These are phyloP conservation scores for Athripsodes cinereus DNA, from an alignment of 2,888 invertebrate genomes.

Conservation along the genomic window DNA sequence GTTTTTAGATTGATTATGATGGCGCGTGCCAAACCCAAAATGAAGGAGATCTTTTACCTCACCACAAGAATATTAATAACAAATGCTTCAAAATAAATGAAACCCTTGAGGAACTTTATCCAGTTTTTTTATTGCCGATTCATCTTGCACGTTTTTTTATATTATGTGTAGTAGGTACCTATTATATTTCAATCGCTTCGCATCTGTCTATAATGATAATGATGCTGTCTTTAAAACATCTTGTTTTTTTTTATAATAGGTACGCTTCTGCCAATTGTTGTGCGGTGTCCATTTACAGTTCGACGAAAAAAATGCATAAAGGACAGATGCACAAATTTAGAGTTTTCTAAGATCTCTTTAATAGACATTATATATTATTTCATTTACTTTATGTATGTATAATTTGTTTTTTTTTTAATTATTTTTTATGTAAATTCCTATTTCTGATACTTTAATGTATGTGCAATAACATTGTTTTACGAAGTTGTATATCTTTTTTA, in stretches of 20 bases:
- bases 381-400: not conserved
- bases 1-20: not conserved
- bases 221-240: constrained; percentile 5
- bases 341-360: not conserved
- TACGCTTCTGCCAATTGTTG: not conserved
- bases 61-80: not conserved
- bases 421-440: too few species aligned
- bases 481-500: too few species aligned
- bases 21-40: not conserved
- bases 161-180: too few species aligned
- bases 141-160: not conserved
- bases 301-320: not conserved
- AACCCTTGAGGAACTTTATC: constrained; percentile 10
- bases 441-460: too few species aligned
- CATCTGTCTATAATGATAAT: constrained; percentile 12
- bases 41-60: not conserved
- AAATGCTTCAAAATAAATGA: constrained; percentile 3
- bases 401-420: not conserved
- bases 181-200: constrained; percentile 7
- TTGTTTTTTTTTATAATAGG: not conserved
- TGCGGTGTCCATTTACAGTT: not conserved
- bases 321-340: not conserved
- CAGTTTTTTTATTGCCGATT: not conserved
- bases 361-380: not conserved
- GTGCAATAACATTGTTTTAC: too few species aligned